phyloP scores from a whole-genome alignment of 2,888 invertebrate genomes.

The Chrysolina oricalcia region DNA sequence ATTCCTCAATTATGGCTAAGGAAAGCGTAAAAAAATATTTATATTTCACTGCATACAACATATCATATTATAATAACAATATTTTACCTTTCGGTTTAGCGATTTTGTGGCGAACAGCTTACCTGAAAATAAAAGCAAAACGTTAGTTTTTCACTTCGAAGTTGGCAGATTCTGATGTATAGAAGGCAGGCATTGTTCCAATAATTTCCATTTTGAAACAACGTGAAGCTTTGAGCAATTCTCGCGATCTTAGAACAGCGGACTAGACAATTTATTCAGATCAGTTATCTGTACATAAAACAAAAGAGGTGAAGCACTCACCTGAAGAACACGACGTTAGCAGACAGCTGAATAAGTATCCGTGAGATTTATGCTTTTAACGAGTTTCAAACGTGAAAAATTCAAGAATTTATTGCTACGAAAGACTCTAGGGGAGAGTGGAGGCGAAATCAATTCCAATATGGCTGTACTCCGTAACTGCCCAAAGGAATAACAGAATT shows the following conservation, averaged over 20 bases:
- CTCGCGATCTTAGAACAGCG: conserved; percentile 48
- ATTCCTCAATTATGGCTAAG: too few relatives aligned
- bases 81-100: too few relatives aligned
- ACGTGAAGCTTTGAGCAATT: not conserved
- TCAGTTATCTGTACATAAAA: conserved; percentile 55
- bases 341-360: conserved; percentile 55
- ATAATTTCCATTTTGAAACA: not conserved
- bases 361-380: conserved; percentile 51
- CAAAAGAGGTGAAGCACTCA: conserved; percentile 57
- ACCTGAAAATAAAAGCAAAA: not conserved
- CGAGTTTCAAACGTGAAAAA: conserved; percentile 46
- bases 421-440: conserved; percentile 4
- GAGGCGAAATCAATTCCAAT: not conserved
- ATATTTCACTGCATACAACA: too few relatives aligned
- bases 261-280: conserved; percentile 52
- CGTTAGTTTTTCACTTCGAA: not conserved
- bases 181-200: not conserved
- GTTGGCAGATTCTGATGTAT: not conserved
- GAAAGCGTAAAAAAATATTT: too few relatives aligned
- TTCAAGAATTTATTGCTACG: conserved; percentile 46
- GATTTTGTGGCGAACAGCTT: not conserved
- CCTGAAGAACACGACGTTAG: conserved; percentile 53
- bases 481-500: too few relatives aligned
- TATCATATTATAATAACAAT: too few relatives aligned
- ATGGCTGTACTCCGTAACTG: too few relatives aligned